These are phyloP conservation scores for Agriopis aurantiaria DNA, from an alignment of 2,888 invertebrate species.

Conservation along the genomic window DNA sequence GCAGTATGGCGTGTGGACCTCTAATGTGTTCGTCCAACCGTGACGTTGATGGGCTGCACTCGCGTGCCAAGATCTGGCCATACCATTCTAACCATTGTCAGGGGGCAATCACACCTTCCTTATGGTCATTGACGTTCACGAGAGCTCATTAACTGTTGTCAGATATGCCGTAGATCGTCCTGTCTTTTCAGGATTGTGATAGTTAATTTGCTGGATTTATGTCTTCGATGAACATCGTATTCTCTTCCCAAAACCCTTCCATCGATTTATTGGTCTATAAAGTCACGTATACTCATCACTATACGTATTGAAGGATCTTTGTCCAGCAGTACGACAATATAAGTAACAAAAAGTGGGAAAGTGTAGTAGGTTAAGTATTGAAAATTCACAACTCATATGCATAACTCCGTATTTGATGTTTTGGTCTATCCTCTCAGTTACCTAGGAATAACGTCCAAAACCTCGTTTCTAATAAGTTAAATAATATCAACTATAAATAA, in stretches of 20 bases:
- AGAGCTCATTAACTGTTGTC: slow-evolving; percentile 12
- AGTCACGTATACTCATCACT: not conserved
- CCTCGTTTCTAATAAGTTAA: not conserved
- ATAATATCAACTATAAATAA: slow-evolving; percentile 2
- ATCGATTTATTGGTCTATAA: slow-evolving; percentile 1
- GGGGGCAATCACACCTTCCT: slow-evolving; percentile 40
- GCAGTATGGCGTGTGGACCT: slow-evolving; percentile 35
- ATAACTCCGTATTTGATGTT: not conserved
- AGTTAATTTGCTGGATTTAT: not conserved
- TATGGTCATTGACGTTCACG: slow-evolving; percentile 6
- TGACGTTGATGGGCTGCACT: slow-evolving; percentile 53
- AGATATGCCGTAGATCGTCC: slow-evolving; percentile 12
- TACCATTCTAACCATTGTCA: slow-evolving; percentile 25
- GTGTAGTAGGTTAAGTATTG: no score
- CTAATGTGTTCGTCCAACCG: slow-evolving; percentile 48
- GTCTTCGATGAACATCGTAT: not conserved
- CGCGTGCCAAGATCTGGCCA: slow-evolving; percentile 40
- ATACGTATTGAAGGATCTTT: no score
- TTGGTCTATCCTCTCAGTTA: not conserved
- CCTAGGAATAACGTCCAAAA: not conserved
- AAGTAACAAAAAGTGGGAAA: no score
- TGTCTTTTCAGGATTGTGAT: slow-evolving; percentile 15
- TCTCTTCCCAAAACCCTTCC: not conserved
- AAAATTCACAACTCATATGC: no score
- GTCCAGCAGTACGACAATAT: no score